These are phyloP conservation scores for Stenichneumon culpator DNA, from an alignment of 2,888 invertebrate species.

Conservation along the genomic window DNA sequence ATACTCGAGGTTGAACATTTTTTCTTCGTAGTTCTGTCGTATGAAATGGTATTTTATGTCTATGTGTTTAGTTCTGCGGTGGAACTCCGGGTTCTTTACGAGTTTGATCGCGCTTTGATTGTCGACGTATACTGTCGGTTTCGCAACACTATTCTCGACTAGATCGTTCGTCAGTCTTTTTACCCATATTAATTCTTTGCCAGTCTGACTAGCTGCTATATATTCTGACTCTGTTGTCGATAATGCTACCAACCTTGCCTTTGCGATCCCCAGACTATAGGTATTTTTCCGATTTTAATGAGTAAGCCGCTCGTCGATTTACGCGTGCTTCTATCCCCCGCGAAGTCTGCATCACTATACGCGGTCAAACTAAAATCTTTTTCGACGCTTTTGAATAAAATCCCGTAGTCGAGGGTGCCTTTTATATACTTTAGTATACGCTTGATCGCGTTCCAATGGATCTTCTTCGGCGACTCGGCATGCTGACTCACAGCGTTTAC, in stretches of 20 bases:
- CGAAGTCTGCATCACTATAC: no score
- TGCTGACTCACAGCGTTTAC: no score
- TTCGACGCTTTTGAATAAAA: conserved; percentile 12
- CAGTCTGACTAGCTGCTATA: neutral
- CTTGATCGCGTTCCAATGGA: conserved; percentile 36
- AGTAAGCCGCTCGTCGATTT: no score
- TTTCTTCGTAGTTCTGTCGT: conserved; percentile 47
- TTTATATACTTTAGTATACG: conserved; percentile 40
- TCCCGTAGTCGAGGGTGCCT: conserved; percentile 35
- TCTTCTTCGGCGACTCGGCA: conserved; percentile 21
- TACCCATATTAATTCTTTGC: neutral
- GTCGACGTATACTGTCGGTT: conserved; percentile 31
- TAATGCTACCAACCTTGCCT: no score
- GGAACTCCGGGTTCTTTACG: conserved; percentile 63
- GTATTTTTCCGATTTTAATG: no score
- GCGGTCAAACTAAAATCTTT: neutral
- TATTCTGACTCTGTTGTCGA: no score
- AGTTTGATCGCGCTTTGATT: conserved; percentile 67
- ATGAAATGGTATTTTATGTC: conserved; percentile 67
- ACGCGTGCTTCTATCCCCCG: no score
- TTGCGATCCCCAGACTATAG: no score
- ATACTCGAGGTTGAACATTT: conserved; percentile 54
- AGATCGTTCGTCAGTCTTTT: neutral
- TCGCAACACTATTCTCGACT: neutral
- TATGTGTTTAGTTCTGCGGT: conserved; percentile 71